phyloP scores from a whole-genome alignment of 2,888 invertebrate genomes.

The Leistus spinibarbis region DNA sequence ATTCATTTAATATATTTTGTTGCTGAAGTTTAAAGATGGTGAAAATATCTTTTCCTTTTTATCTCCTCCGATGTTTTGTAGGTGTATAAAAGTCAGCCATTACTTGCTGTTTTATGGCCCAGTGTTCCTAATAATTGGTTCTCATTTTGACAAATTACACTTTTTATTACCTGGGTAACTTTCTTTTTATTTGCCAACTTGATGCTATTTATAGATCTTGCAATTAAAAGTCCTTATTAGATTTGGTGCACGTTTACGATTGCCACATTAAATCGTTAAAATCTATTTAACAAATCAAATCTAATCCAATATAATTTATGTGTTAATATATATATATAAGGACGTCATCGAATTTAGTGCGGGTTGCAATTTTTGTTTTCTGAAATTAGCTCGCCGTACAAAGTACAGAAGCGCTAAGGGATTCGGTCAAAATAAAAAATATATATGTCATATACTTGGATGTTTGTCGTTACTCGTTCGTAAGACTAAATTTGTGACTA shows the following conservation, averaged over 20 bases:
- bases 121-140: background rate
- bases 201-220: background rate
- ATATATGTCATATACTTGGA: too few species aligned
- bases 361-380: too few species aligned
- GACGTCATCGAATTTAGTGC: too few species aligned
- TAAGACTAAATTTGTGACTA: too few species aligned
- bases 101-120: background rate
- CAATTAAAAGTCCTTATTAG: background rate
- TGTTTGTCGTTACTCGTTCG: too few species aligned
- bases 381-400: too few species aligned
- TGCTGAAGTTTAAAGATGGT: background rate
- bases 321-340: too few species aligned
- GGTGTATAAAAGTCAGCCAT: background rate
- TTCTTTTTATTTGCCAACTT: background rate
- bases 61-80: background rate
- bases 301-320: background rate
- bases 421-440: too few species aligned
- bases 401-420: too few species aligned
- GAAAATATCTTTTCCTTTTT: background rate
- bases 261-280: background rate
- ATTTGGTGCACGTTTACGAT: background rate
- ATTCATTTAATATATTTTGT: background rate
- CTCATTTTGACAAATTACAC: background rate
- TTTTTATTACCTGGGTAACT: background rate
- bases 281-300: too few species aligned